Evolutionary conservation across 2,113 vertebrate species (phyloP), one percentile per base, ranked within the genome.

Genomic region (Misgurnus anguillicaudatus): DNA sequence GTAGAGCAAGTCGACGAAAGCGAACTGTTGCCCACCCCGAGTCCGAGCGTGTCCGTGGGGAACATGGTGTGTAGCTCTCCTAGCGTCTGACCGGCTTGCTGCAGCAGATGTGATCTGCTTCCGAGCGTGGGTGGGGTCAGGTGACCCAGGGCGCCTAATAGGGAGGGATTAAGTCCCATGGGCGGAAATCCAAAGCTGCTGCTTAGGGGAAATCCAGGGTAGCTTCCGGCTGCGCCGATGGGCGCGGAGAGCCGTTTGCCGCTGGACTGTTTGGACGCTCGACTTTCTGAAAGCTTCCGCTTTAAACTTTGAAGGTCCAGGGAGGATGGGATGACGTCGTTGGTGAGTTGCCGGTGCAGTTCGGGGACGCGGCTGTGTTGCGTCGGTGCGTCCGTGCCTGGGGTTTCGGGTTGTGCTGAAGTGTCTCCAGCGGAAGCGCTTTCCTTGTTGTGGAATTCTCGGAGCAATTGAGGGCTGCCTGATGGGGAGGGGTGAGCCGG

Each of bases 21-120:
- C 88, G 94, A 92, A 89, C 89, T 88, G 24, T 89, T 92, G 55
- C 90, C 88, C 62, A 85, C 62, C 11, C 89, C 85, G 48, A 85
- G 86, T 80, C 89, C 88, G 55, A 93, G 83, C 1, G 91, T 90
- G 90, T 97, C 95, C 85, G 95, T 91, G 83, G 98, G 94, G 87
- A 97, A 97, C 89, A 98, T 94, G 91, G 94, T 90, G 86, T 95
- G 96, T 78, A 97, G 92, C 89, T 98, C 98, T 80, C 94, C 90
- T 88, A 98, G 93, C 1, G 89, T 79, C 90, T 98, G 94, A 80
- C 95, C 95, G 74, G 95, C 92, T 82, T 95, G 91, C 90, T 96
- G 96, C 90, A 96, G 94, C 84, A 94, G 98, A 81, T 97, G 94
- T 21, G 96, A 94, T 3, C 88, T 91, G 79, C 86, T 84, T 93